phyloP scores from a whole-genome alignment of 1,140 invertebrate genomes.

The Physella acuta region DNA sequence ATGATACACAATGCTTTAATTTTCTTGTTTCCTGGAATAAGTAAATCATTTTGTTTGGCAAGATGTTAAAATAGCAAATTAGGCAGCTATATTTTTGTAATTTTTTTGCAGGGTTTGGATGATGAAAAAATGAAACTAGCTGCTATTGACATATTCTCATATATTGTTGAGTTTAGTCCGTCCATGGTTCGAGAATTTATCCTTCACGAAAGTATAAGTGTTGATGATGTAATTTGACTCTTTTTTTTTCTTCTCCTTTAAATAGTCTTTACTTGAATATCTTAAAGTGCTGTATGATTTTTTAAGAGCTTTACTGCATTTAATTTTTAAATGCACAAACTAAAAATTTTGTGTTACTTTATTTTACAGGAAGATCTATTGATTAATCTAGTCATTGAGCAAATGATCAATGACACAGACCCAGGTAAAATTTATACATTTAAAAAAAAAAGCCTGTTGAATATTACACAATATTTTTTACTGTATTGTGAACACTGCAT shows the following conservation, averaged over 20 bases:
- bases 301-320: too few species aligned
- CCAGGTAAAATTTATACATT: too few species aligned
- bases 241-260: neutral
- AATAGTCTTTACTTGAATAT: neutral
- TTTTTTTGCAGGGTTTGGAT: constrained; percentile 68
- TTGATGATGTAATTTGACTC: constrained; percentile 73
- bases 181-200: constrained; percentile 97
- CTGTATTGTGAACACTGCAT: neutral
- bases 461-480: constrained; percentile 1
- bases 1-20: too few species aligned
- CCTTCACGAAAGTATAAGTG: constrained; percentile 82
- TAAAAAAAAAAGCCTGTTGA: neutral
- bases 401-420: constrained; percentile 76
- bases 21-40: too few species aligned
- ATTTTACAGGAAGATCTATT: constrained; percentile 75
- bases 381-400: constrained; percentile 95
- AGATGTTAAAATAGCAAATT: too few species aligned
- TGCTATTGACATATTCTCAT: constrained; percentile 94
- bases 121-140: constrained; percentile 89
- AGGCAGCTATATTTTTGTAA: too few species aligned
- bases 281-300: neutral
- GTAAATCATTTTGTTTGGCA: too few species aligned
- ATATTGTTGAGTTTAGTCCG: constrained; percentile 97
- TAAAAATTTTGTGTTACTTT: constrained; percentile 25
- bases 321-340: neutral